A percentile compares a stretch with the other conserved stretches of the same genome.
Conservation (phyloP, 1,140 invertebrate species). For the Aphidius ervi region DNA sequence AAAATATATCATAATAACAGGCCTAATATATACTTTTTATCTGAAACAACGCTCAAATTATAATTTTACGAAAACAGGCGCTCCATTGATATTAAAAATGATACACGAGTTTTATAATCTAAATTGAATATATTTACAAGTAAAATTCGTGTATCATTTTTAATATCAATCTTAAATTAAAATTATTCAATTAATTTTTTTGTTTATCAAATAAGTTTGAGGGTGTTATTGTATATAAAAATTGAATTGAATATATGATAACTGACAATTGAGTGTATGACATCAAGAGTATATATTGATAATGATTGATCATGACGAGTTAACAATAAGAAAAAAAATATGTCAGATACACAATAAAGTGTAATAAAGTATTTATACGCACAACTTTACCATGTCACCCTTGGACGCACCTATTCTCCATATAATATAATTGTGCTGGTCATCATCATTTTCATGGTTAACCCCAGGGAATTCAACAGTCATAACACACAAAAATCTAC, state of each 20-base stretch:
- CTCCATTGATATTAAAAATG: too few relatives aligned
- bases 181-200: too few relatives aligned
- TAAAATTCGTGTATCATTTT: too few relatives aligned
- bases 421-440: slow-evolving; percentile 15
- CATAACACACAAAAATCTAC: slow-evolving; percentile 11
- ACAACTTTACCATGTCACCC: too few relatives aligned
- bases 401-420: not conserved
- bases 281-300: slow-evolving; percentile 12
- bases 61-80: too few relatives aligned
- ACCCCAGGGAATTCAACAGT: not conserved
- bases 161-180: too few relatives aligned
- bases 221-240: not conserved
- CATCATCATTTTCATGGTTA: slow-evolving; percentile 5
- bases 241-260: not conserved
- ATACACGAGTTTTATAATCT: too few relatives aligned
- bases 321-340: not conserved
- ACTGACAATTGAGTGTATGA: not conserved
- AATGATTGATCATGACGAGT: slow-evolving; percentile 16
- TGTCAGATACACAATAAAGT: not conserved
- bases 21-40: too few relatives aligned
- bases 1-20: too few relatives aligned
- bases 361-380: slow-evolving; percentile 2
- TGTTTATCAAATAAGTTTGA: too few relatives aligned
- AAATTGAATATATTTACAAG: too few relatives aligned
- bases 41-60: too few relatives aligned